These are phyloP conservation scores for Equus przewalskii DNA, from an alignment of 2,113 vertebrate species.

Conservation along the genomic window DNA sequence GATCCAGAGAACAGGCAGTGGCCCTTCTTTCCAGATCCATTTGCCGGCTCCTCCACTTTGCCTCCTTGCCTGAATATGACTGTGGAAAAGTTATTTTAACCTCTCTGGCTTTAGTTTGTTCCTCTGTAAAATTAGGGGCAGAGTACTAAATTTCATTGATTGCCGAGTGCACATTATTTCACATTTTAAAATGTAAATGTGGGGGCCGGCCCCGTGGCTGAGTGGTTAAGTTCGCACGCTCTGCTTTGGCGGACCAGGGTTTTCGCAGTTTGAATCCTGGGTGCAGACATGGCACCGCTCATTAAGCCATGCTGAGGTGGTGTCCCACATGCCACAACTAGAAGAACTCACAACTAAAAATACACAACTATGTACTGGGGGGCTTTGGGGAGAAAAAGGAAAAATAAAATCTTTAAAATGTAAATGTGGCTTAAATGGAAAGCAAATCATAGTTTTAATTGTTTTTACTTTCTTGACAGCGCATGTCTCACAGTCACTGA, in stretches of 20 bases:
- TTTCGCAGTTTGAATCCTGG: too few species aligned
- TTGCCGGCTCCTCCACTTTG: background rate
- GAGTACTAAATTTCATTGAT: background rate
- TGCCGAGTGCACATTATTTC: background rate
- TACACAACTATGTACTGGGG: too few species aligned
- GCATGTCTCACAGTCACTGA: background rate
- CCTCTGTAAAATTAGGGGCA: background rate
- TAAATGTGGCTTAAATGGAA: slow-evolving; percentile 9
- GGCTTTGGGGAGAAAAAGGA: too few species aligned
- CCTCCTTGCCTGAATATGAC: slow-evolving; percentile 11
- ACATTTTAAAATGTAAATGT: slow-evolving; percentile 18
- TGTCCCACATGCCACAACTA: too few species aligned
- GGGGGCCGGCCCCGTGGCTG: too few species aligned
- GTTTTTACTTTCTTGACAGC: background rate
- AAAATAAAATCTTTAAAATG: background rate
- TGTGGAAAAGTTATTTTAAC: background rate
- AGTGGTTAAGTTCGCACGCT: too few species aligned
- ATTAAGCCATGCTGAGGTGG: too few species aligned
- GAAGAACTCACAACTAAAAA: too few species aligned
- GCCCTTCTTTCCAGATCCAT: background rate
- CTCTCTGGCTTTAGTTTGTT: background rate
- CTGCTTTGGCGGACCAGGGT: too few species aligned
- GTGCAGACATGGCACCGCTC: too few species aligned
- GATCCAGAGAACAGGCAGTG: background rate
- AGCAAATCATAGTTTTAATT: slow-evolving; percentile 26